These are phyloP conservation scores for Listrodromus nycthemerus DNA, from an alignment of 2,888 invertebrate genomes.

Conservation along the genomic window DNA sequence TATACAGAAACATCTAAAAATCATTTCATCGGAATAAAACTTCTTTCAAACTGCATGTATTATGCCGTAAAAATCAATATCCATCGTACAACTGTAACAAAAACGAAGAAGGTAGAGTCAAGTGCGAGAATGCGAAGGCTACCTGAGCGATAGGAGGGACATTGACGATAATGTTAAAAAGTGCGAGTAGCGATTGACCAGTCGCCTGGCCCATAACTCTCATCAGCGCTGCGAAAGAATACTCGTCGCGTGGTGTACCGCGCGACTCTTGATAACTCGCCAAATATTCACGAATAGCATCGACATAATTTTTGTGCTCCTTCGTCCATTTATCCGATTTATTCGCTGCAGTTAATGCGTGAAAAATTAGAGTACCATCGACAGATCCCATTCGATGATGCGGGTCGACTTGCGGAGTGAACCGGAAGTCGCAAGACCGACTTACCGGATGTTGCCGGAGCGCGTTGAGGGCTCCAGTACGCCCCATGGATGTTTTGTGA, in stretches of 20 bases:
- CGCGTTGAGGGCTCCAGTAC: conserved; percentile 26
- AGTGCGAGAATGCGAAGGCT: conserved; percentile 16
- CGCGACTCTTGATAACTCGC: conserved; percentile 78
- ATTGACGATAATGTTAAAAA: conserved; percentile 78
- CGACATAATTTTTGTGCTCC: conserved; percentile 61
- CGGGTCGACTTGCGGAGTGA: not conserved
- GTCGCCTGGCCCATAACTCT: conserved; percentile 78
- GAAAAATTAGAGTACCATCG: conserved; percentile 16
- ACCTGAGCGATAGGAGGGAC: conserved; percentile 78
- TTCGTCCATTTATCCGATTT: conserved; percentile 39
- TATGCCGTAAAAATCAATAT: not conserved
- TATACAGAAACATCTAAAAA: conserved; percentile 77
- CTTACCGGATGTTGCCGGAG: conserved; percentile 9
- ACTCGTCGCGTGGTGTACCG: conserved; percentile 77
- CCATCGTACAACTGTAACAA: not conserved
- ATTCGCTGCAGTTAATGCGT: conserved; percentile 39
- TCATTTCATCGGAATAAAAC: conserved; percentile 13
- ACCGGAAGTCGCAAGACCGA: not conserved
- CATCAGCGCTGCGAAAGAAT: conserved; percentile 77
- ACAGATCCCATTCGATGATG: not conserved
- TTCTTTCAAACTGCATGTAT: not conserved
- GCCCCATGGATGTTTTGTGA: not conserved
- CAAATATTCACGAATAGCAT: conserved; percentile 75
- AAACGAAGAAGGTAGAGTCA: not conserved
- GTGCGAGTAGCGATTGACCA: conserved; percentile 76